Percentiles rank a stretch among this genome's conserved stretches.
Evolutionary conservation across 2,888 invertebrate genomes (phyloP).

Genomic region (Marronus borbonicus): DNA sequence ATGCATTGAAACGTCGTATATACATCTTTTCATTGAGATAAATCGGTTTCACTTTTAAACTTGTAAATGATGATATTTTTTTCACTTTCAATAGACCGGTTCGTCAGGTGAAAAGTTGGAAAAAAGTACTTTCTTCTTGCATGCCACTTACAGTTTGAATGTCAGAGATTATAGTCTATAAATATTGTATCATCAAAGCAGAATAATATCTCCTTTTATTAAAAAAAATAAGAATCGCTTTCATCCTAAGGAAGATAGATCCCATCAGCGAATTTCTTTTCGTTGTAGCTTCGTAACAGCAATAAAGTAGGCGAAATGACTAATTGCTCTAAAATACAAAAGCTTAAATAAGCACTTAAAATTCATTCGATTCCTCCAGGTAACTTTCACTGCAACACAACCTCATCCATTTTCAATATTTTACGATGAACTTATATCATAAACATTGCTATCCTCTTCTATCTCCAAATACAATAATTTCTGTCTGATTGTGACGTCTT

Average conservation of each 20-base stretch:
- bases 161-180: background rate
- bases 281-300: background rate
- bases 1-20: too few relatives aligned
- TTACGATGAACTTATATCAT: conserved; percentile 10
- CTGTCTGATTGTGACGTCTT: background rate
- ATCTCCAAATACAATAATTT: background rate
- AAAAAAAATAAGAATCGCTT: too few relatives aligned
- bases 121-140: conserved; percentile 37
- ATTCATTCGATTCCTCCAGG: background rate
- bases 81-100: conserved; percentile 19
- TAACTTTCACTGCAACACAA: conserved; percentile 17
- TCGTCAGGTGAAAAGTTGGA: conserved; percentile 22
- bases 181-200: too few relatives aligned
- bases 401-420: background rate
- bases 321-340: conserved; percentile 1
- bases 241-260: too few relatives aligned
- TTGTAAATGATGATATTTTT: conserved; percentile 12
- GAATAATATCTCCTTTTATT: too few relatives aligned
- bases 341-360: background rate
- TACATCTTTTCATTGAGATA: conserved; percentile 1
- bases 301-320: background rate
- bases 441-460: background rate
- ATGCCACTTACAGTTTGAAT: background rate
- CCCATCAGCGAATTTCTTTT: too few relatives aligned
- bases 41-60: conserved; percentile 23